Evolutionary conservation across 2,113 vertebrate species (phyloP).

Genomic region (Macaca fascicularis): DNA sequence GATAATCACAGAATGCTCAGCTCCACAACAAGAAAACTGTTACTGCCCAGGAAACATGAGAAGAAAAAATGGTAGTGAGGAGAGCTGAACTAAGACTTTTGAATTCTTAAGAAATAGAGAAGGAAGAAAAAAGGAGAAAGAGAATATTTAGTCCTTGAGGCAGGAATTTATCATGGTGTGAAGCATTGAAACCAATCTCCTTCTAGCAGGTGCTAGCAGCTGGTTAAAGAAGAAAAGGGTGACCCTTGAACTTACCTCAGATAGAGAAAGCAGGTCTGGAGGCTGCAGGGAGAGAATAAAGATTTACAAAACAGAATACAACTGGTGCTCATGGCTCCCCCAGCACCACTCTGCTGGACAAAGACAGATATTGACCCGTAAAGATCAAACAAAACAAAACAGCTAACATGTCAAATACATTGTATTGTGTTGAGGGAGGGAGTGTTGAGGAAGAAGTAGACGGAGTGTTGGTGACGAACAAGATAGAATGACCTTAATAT

Average conservation of each 20-base stretch:
- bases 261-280: constrained; percentile 49
- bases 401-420: not conserved
- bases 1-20: constrained; percentile 22
- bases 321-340: not conserved
- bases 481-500: not conserved
- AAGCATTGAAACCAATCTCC: not conserved
- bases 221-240: not conserved
- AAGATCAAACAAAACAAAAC: not conserved
- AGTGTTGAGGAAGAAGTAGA: not conserved
- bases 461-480: not conserved
- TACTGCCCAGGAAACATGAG: not conserved
- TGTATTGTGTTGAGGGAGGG: not conserved
- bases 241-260: constrained; percentile 58
- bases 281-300: constrained; percentile 48
- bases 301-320: constrained; percentile 37
- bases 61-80: not conserved
- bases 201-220: not conserved
- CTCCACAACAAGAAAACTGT: not conserved
- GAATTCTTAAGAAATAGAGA: not conserved
- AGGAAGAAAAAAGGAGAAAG: not conserved
- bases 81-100: not conserved
- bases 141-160: not conserved
- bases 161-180: not conserved
- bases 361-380: not conserved
- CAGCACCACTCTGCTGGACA: not conserved